Conservation (phyloP, 2,888 invertebrate species). For the Campaea margaritaria region DNA sequence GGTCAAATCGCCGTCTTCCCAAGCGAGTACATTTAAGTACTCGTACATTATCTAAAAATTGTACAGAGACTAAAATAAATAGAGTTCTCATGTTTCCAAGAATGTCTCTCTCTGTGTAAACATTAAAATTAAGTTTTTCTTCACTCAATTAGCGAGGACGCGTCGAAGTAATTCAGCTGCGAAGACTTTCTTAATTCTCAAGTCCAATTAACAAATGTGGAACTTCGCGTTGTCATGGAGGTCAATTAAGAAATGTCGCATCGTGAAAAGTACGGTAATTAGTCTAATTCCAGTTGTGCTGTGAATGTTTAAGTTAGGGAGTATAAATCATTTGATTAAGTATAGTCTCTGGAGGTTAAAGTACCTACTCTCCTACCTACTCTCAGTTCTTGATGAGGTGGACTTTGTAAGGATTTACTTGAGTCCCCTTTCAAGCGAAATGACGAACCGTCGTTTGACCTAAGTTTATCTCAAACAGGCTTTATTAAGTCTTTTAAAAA, state of each 20-base stretch:
- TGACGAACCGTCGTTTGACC: constrained; percentile 10
- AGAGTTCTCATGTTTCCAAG: constrained; percentile 17
- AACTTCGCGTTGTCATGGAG: constrained; percentile 61
- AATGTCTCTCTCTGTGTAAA: constrained; percentile 31
- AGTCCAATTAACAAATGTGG: constrained; percentile 68
- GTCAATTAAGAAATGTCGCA: constrained; percentile 65
- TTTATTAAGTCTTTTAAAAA: constrained; percentile 12
- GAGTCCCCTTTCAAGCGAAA: not conserved
- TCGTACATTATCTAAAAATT: constrained; percentile 12
- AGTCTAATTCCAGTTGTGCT: constrained; percentile 57
- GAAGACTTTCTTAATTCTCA: constrained; percentile 55
- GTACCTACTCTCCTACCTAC: not conserved
- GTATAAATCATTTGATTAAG: not conserved
- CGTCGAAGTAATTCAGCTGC: constrained; percentile 42
- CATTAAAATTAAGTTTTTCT: constrained; percentile 41
- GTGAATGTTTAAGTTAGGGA: constrained; percentile 22
- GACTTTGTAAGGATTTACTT: constrained; percentile 1
- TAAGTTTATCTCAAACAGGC: constrained; percentile 20
- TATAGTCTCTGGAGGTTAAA: not conserved
- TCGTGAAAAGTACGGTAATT: constrained; percentile 58
- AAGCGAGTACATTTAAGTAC: no score
- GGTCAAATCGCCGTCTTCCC: constrained; percentile 6
- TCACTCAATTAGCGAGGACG: constrained; percentile 42
- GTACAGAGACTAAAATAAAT: constrained; percentile 12
- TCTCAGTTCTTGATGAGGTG: not conserved